A percentile compares a stretch with the other conserved stretches of the same genome.
phyloP scores from a whole-genome alignment of 1,140 invertebrate species.

The Teleopsis dalmanni region DNA sequence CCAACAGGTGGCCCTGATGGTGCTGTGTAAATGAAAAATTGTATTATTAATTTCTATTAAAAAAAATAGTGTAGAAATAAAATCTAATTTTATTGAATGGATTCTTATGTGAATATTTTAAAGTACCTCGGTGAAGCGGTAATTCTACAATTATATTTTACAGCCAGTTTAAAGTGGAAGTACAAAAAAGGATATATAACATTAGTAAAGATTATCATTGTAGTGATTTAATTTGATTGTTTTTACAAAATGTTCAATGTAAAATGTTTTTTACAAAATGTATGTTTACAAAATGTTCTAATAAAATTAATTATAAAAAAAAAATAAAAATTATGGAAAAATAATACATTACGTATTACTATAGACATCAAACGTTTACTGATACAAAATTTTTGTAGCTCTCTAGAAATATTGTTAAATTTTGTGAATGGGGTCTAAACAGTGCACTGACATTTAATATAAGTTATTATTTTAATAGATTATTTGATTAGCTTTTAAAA shows the following conservation, averaged over 20 bases:
- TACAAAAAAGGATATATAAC: constrained; percentile 6
- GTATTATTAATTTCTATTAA: not conserved
- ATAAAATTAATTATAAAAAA: not conserved
- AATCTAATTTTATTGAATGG: constrained; percentile 2
- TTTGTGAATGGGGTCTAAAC: too few relatives aligned
- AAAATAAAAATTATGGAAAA: too few relatives aligned
- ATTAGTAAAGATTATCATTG: too few relatives aligned
- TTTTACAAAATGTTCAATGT: too few relatives aligned
- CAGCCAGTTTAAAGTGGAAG: constrained; percentile 3
- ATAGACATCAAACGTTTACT: too few relatives aligned
- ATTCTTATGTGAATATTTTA: constrained; percentile 8
- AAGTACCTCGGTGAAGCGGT: constrained; percentile 43
- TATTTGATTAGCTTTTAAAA: too few relatives aligned
- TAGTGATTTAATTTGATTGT: too few relatives aligned
- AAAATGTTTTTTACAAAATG: not conserved
- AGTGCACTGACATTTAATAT: too few relatives aligned
- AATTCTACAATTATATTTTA: constrained; percentile 30
- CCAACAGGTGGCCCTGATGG: constrained; percentile 82
- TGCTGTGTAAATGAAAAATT: constrained; percentile 48
- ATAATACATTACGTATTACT: too few relatives aligned
- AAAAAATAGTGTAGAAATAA: not conserved
- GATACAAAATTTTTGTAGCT: too few relatives aligned
- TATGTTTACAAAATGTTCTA: not conserved
- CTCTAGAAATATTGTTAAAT: too few relatives aligned
- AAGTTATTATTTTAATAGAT: too few relatives aligned